Evolutionary conservation across 2,113 vertebrate species (phyloP), one percentile per base, ranked within the genome.

Genomic region (Lota lota): DNA sequence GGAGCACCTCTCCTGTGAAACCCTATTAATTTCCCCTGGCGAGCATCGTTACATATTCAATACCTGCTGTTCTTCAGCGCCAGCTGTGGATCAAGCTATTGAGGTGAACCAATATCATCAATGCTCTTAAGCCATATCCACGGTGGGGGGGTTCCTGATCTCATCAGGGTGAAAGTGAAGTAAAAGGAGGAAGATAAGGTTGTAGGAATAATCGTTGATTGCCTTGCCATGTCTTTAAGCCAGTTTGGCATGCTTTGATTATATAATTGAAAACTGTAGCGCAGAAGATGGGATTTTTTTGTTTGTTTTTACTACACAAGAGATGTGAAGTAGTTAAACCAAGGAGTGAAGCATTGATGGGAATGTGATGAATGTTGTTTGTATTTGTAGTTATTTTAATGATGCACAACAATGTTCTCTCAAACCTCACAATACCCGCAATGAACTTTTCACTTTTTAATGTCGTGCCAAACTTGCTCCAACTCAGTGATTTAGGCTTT

Each of bases 41-140:
- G 63, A 73, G 66, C 80, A 83, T 90, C 81, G 85, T 85, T 89
- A 83, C 90, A 87, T 88, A 91, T 90, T 88, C 91, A 89, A 81
- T 80, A 82, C 78, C 77, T 67, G 70, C 66, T 78, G 76, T 80
- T 83, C 73, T 76, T 74, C 64, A 54, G 75, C 78, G 69, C 65
- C 67, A 66, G 77, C 83, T 76, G 69, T 74, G 69, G 81, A 77
- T 83, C 66, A 72, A 80, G 78, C 74, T 17, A 73, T 73, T 54
- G 65, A 68, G 63, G 63, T 72, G 69, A 81, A 47, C 79, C 82
- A 73, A 78, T 83, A 80, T 74, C 69, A 69, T 74, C 70, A 59
- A 69, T 70, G 69, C 79, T 76, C 68, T 61, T 76, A 77, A 81
- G 47, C 68, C 63, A 70, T 66, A 66, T 66, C 22, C 36, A 47